These are phyloP conservation scores for Leucopternis melanops DNA, from an alignment of 2,113 vertebrate genomes.

Conservation along the genomic window DNA sequence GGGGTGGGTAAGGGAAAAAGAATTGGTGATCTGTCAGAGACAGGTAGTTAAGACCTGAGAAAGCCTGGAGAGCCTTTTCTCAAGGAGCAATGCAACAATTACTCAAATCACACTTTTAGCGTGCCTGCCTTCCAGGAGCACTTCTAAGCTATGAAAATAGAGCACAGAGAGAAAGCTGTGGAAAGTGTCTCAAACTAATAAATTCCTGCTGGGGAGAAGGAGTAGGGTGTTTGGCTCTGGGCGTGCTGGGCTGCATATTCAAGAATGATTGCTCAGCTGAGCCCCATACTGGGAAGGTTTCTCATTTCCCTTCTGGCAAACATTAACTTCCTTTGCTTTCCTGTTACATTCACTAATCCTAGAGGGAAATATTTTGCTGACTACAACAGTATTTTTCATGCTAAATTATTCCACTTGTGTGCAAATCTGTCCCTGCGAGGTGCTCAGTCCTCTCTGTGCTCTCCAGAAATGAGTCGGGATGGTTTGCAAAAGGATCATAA, in stretches of 20 bases:
- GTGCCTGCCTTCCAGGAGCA: not conserved
- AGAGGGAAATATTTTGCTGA: conserved; percentile 1
- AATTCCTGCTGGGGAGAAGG: not conserved
- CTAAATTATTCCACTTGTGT: not conserved
- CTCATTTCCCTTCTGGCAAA: conserved; percentile 3
- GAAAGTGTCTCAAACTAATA: not conserved
- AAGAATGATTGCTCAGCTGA: not conserved
- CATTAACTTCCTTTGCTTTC: not conserved
- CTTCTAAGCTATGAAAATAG: not conserved
- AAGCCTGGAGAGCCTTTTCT: not conserved
- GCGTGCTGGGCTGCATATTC: not conserved
- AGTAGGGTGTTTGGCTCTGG: not conserved
- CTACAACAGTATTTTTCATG: not conserved
- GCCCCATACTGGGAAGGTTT: not conserved
- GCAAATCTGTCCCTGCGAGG: not conserved
- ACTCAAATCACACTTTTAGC: not conserved
- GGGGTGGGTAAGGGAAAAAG: not conserved
- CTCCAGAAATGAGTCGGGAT: not conserved
- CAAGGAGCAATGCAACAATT: not conserved
- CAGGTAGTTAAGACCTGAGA: not conserved
- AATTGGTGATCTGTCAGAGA: not conserved
- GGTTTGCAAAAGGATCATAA: not conserved
- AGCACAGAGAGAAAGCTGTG: not conserved
- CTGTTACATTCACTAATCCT: not conserved
- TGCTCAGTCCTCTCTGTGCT: not conserved